phyloP scores from a whole-genome alignment of 2,113 vertebrate genomes.

The Pongo pygmaeus region DNA sequence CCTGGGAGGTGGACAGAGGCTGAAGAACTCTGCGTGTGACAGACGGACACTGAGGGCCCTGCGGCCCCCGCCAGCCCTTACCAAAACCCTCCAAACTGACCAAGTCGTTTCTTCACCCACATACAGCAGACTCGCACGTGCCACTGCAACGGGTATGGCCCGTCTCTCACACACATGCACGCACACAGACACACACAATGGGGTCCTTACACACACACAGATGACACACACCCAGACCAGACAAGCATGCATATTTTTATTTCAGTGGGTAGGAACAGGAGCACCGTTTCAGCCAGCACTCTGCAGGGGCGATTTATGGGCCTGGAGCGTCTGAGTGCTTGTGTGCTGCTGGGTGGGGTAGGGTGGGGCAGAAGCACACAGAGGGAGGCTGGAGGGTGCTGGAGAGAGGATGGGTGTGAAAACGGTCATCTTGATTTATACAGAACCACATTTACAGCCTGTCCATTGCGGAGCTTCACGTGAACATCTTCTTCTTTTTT shows the following conservation, averaged over 20 bases:
- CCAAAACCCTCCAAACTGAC: not conserved
- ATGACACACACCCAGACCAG: not conserved
- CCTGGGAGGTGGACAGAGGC: rapidly evolving
- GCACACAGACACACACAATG: not conserved
- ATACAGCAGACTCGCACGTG: rapidly evolving
- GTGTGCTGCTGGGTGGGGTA: rapidly evolving
- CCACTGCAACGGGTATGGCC: rapidly evolving
- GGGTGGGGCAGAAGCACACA: not conserved
- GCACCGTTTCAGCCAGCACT: constrained; percentile 77
- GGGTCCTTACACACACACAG: not conserved
- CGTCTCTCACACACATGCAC: rapidly evolving
- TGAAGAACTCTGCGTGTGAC: rapidly evolving
- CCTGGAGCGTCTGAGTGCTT: constrained; percentile 69
- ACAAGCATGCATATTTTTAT: constrained; percentile 74
- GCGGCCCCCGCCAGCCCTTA: not conserved
- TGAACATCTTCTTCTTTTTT: not conserved
- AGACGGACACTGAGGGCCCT: too few species aligned
- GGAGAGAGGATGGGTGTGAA: constrained; percentile 74
- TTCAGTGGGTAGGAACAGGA: constrained; percentile 76
- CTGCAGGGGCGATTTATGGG: constrained; percentile 75
- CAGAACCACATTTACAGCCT: constrained; percentile 70
- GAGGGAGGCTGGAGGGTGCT: not conserved
- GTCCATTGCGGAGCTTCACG: constrained; percentile 27
- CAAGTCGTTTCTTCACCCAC: not conserved
- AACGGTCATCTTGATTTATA: constrained; percentile 77